A percentile compares a stretch with the other conserved stretches of the same genome.
phyloP scores from a whole-genome alignment of 2,888 invertebrate species.

The Spilarctia lutea region DNA sequence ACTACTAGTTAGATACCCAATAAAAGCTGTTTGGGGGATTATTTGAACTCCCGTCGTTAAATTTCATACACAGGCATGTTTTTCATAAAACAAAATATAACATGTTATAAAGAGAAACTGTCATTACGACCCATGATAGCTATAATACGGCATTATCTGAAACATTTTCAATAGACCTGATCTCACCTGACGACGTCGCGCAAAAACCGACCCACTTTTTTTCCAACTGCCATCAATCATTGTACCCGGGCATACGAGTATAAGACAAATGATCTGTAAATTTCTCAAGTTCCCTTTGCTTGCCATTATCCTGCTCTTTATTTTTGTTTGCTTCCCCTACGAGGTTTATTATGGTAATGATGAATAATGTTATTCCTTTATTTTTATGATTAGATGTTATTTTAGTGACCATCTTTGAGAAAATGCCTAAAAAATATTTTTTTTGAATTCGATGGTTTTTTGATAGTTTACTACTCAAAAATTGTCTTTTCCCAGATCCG shows the following conservation, averaged over 20 bases:
- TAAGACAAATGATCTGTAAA: slow-evolving; percentile 62
- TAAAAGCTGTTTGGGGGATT: too few relatives aligned
- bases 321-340: slow-evolving; percentile 34
- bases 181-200: slow-evolving; percentile 47
- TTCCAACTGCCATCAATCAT: slow-evolving; percentile 59
- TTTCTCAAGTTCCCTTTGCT: slow-evolving; percentile 44
- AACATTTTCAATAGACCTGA: slow-evolving; percentile 44
- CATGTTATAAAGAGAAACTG: not conserved
- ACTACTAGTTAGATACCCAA: too few relatives aligned
- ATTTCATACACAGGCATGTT: not conserved
- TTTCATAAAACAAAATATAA: not conserved
- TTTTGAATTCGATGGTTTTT: too few relatives aligned
- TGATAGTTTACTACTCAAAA: too few relatives aligned
- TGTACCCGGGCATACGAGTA: slow-evolving; percentile 38
- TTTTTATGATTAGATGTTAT: slow-evolving; percentile 29
- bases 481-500: too few relatives aligned
- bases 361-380: slow-evolving; percentile 35
- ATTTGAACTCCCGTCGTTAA: not conserved
- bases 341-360: slow-evolving; percentile 39
- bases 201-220: slow-evolving; percentile 52
- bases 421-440: not conserved
- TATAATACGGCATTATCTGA: slow-evolving; percentile 20
- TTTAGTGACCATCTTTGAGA: slow-evolving; percentile 22
- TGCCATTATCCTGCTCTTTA: slow-evolving; percentile 14
- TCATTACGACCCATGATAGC: not conserved